Percentiles rank a stretch among this genome's conserved stretches.
Conservation (phyloP, 2,797 vertebrate species). For the Menidia menidia region DNA sequence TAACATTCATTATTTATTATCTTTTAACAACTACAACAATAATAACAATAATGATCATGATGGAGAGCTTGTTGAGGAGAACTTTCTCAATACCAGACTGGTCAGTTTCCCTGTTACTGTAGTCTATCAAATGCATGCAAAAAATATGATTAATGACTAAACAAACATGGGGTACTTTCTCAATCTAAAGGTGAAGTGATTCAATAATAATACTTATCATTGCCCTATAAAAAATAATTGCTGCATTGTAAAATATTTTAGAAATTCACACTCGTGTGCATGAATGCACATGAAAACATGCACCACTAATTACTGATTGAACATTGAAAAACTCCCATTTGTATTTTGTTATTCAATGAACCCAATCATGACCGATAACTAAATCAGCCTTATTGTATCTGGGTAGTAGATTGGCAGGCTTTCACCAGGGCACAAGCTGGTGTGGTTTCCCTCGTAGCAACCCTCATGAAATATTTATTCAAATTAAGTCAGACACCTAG, state of each 20-base stretch:
- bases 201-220: too few relatives aligned
- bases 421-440: constrained; percentile 20
- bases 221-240: too few relatives aligned
- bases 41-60: not conserved
- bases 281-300: constrained; percentile 11
- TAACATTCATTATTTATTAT: not conserved
- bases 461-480: constrained; percentile 70
- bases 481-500: constrained; percentile 39
- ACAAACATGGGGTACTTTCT: too few relatives aligned
- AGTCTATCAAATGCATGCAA: too few relatives aligned
- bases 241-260: too few relatives aligned
- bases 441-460: constrained; percentile 47
- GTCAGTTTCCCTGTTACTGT: too few relatives aligned
- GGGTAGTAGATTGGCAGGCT: constrained; percentile 6
- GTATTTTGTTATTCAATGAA: constrained; percentile 50
- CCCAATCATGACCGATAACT: constrained; percentile 59
- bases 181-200: too few relatives aligned
- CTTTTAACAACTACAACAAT: not conserved
- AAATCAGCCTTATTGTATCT: constrained; percentile 63
- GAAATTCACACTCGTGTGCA: too few relatives aligned
- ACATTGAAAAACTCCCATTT: constrained; percentile 26
- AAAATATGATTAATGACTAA: too few relatives aligned
- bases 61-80: too few relatives aligned
- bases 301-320: constrained; percentile 40
- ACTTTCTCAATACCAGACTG: too few relatives aligned